Base-by-base conservation (phyloP, 1,140 invertebrate species). In the Listronotus oregonensis region DNA sequence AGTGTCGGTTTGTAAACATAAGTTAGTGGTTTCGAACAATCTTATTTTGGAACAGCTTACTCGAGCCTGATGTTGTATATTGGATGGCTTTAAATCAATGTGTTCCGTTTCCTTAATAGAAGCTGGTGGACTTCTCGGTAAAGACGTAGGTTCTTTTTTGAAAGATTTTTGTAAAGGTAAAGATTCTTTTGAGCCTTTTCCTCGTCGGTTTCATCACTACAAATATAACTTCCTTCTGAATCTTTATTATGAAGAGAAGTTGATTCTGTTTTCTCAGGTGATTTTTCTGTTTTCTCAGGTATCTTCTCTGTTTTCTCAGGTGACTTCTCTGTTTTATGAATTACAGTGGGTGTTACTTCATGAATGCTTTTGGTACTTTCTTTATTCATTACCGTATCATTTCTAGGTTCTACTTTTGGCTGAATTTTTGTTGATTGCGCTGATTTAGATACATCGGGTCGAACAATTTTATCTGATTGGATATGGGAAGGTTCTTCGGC, bases 1-100 rank as follows among this genome's bases (percentile, higher is more conserved):
- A 31, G 32, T 65, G 10, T 70, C 54, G 3, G 66, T 67, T 59
- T 61, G 18, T 7, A 70, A 40, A 50, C 55, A 62, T 9, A 70
- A 50, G 27, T 67, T 67, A 6, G 59, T 54, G 8, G 69, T 70
- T 49, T 70, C 61, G 39, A 54, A 66, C 14, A 67, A 12, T 39
- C 52, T 50, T 17, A 70, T 64, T 12, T 42, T 64, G 1, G 69
- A 66, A 34, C 37, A 54, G 8, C 37, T 54, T 15, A 40, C 42
- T 14, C n/a, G 8, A 8, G 11, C 11, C 10, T 14, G 31, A 32
- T 34, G 11, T 6, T 32, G 27, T 44, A 47, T 3, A 34, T 47
- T 27, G 6, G n/a, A 6, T 31, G 31, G 57, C 9, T 5, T 12
- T 5, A 1, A 12, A 8, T 12, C 11, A 12, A 37, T 37, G 11